Evolutionary conservation across 2,888 invertebrate species (phyloP), one percentile per base, ranked within the genome.

Genomic region (Troides aeacus): DNA sequence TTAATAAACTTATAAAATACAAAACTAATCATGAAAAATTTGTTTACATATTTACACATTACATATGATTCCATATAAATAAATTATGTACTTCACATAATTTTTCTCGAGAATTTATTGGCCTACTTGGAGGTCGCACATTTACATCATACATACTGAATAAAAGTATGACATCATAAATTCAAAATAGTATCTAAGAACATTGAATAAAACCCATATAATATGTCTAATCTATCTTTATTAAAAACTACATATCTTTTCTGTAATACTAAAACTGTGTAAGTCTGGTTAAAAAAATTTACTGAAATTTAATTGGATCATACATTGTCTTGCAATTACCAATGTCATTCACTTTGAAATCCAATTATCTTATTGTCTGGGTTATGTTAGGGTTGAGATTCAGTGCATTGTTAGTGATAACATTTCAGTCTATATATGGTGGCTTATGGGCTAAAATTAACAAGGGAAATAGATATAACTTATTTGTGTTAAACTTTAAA

Each of bases 181-280:
- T 86, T 89, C 83, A 87, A 90, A 89, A 92, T 92, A 92, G 91
- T 89, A 74, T 83, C 80, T 79, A 78, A 80, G 77, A 82, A 78
- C 82, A 78, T 77, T 79, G 76, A 60, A 53, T 46, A 60, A 60
- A 66, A 66, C 15, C 15, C 46, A 46, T 12, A 15, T 12, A 15
- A 46, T 15, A 10, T 42, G 42, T 1, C 46, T 46, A 15, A 46
- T 46, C 15, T 46, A 46, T 46, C 15, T 46, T 46, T 4, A 46
- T 46, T 46, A 46, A 17, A 42, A 46, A 46, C 46, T 46, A 12
- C 42, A 42, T 42, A 42, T 42, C 42, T 42, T 42, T 42, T 42
- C 15, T 42, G 6, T 42, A 42, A 46, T 46, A 46, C 15, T 15
- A 15, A 46, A 46, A 3, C 46, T 46, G 46, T 46, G 46, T 12